Base-by-base conservation (phyloP, 2,888 invertebrate species). In the Buathra laborator region DNA sequence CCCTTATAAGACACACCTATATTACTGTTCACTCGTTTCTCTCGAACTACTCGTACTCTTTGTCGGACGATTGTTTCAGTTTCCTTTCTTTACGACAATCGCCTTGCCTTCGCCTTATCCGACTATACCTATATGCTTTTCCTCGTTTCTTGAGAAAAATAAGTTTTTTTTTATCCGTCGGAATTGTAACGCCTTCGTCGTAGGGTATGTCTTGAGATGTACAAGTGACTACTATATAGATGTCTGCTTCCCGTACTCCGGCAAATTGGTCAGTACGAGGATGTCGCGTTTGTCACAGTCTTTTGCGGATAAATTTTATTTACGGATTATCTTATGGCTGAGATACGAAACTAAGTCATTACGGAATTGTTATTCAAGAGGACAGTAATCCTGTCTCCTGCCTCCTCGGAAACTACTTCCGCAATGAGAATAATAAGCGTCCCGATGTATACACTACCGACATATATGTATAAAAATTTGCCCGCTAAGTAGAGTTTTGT, bases 91-190 rank as follows among this genome's bases (percentile, higher is more conserved):
- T 79, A 66, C n/a, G 62, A 70, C 62, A 43, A 37, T 32, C 10
- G 19, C 37, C 32, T 29, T 56, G 19, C 37, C 32, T 29, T 56
- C 53, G 43, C 14, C 16, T 6, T 44, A 48, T 19, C 29, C 59
- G 14, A 24, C 67, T 44, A n/a, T 56, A n/a, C n/a, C n/a, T n/a
- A 24, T 1, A 24, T 24, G 5, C 29, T 51, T 12, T 19, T 12
- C 71, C 64, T 72, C 64, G 48, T 37, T 79, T 79, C 44, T 53
- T 16, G 53, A 71, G 64, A 72, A 53, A 79, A 79, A 79, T 72
- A 72, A 16, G 16, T 12, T 72, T 79, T 72, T 72, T 72, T 79
- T 72, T 44, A 53, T 64, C 16, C 14, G 51, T n/a, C 10, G 24
- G 7, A 32, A 43, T 71, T 64, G 62, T 29, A 14, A 29, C 24